Base-by-base conservation (phyloP, 2,113 vertebrate species). In the Petrocephalus microphthalmus region DNA sequence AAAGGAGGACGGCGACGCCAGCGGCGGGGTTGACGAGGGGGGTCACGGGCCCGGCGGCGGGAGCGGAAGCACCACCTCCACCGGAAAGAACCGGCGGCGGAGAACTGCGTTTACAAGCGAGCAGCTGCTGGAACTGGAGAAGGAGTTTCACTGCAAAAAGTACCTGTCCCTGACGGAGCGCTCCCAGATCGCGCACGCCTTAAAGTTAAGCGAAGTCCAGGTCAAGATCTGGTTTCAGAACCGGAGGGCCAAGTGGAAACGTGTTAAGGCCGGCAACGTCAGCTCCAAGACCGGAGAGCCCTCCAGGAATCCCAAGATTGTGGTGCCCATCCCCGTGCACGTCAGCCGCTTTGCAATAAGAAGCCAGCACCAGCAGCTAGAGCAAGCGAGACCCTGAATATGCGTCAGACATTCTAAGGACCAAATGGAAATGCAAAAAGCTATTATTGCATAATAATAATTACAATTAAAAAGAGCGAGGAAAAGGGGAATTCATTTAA, bases 161-260 rank as follows among this genome's bases (percentile, higher is more conserved):
- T 99, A 99, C 94, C 97, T 99, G 88, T 99, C 98, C 3, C 94
- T 99, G 56, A 99, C 98, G 0, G 98, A 99, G 96, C 96, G 98
- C 90, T 99, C 98, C 0, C 98, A 99, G 96, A 99, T 99, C 89
- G 98, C 98, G 4, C 98, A 99, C 5, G 98, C 98, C 49, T 96
- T 99, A 91, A 99, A 99, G 90, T 97, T 99, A 91, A 99, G 98
- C 94, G 98, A 99, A 92, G 98, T 99, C 87, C 98, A 99, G 94
- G 98, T 99, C 89, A 99, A 99, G 94, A 99, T 99, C 95, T 99
- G 98, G 98, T 99, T 99, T 95, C 98, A 99, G 96, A 99, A 99
- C 96, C 95, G 98, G 42, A 93, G 98, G 49, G 98, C 98, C 53
- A 99, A 99, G 91, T 99, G 98, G 98, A 99, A 99, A 94, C 96